These are phyloP conservation scores for Parasteatoda lunata DNA, from an alignment of 2,888 invertebrate species.

Conservation along the genomic window DNA sequence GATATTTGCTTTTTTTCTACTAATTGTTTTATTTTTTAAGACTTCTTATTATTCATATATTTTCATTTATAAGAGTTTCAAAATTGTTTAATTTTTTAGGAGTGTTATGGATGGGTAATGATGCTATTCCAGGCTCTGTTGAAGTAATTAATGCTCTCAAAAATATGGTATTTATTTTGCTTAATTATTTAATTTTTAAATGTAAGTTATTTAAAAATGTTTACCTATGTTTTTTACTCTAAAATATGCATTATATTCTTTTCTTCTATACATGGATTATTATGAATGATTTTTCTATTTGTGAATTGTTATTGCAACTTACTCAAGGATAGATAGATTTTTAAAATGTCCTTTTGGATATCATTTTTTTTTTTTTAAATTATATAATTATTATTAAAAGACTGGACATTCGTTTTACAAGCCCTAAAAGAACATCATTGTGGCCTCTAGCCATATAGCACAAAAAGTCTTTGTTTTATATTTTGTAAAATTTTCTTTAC, in stretches of 20 bases:
- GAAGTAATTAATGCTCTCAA: slow-evolving; percentile 82
- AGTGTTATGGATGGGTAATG: slow-evolving; percentile 86
- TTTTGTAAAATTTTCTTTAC: too few species aligned
- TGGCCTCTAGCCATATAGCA: too few species aligned
- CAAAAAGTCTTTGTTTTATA: too few species aligned
- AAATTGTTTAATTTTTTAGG: slow-evolving; percentile 76
- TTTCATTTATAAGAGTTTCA: slow-evolving; percentile 71
- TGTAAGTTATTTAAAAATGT: not conserved
- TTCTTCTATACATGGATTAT: not conserved
- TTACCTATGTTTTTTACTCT: not conserved
- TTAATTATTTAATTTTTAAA: not conserved
- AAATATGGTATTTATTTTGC: slow-evolving; percentile 75
- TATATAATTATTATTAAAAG: too few species aligned
- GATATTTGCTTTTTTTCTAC: too few species aligned
- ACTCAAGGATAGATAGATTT: too few species aligned
- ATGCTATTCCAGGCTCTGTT: slow-evolving; percentile 81
- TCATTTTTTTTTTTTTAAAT: too few species aligned
- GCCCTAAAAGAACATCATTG: too few species aligned
- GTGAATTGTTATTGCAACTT: not conserved
- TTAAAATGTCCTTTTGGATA: too few species aligned
- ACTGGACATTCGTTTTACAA: too few species aligned
- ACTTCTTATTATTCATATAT: not conserved
- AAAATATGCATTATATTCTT: not conserved
- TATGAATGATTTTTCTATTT: not conserved
- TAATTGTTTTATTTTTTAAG: too few species aligned